Base-by-base conservation (phyloP, 2,888 invertebrate species). In the Notocelia uddmanniana region DNA sequence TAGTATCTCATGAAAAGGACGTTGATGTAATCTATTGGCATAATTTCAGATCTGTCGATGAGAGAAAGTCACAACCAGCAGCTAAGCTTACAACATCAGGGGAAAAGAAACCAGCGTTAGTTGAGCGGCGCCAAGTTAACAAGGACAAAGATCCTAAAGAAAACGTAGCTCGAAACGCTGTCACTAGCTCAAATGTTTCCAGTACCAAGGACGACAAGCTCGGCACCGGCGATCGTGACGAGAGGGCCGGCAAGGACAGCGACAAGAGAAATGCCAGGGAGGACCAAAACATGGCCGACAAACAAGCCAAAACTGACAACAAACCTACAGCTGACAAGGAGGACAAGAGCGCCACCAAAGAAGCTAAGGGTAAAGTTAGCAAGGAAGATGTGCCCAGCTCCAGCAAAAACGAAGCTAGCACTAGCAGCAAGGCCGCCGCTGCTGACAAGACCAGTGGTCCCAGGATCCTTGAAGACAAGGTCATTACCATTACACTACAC, bases 101-200 rank as follows among this genome's bases (percentile, higher is more conserved):
- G 1, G 92, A 91, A 50, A 92, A 87, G 76, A 88, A 87, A 73
- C 21, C 74, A 21, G 74, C 76, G 0, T 31, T 9, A 31, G 31
- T 31, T 5, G 91, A 91, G 60, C 85, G 85, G 26, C 86, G 87
- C 19, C 58, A 77, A 0, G 31, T 86, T 41, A 88, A 89, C 79
- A 92, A 91, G 84, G 90, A 90, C 69, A 91, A 91, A 69, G 91
- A 91, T 70, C 86, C 89, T 26, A 92, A 89, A 80, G 92, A 91
- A 52, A 75, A 62, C 2, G 88, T 89, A 21, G 62, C 72, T 0
- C 89, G 86, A 73, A 74, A 75, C 13, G 82, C 79, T 58, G 84
- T 82, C 54, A 77, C 76, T 18, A 83, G 73, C 59, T 64, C 74
- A 15, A 74, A 66, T n/a, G 68, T 62, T 9, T 71, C 75, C 18